Conservation (phyloP, 2,113 vertebrate genomes). For the Barbus barbus region DNA sequence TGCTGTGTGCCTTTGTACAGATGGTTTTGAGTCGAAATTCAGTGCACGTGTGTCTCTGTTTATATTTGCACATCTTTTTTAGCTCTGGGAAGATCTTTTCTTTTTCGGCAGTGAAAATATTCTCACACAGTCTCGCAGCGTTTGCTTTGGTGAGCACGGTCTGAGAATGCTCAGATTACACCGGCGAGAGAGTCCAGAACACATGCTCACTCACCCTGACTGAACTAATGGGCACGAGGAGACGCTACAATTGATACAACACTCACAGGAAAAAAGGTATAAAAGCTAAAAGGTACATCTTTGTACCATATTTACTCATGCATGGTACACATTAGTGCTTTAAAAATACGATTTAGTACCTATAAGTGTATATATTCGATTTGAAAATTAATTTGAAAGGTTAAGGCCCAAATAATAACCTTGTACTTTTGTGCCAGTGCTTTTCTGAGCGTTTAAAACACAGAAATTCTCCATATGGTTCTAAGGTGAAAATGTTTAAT, state of each 20-base stretch:
- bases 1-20: neutral
- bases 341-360: too few species aligned
- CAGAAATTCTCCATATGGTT: neutral
- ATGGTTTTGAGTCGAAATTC: slow-evolving; percentile 2
- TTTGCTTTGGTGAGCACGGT: neutral
- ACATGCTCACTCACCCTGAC: neutral
- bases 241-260: neutral
- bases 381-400: too few species aligned
- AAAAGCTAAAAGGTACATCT: too few species aligned
- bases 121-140: neutral
- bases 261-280: too few species aligned
- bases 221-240: neutral
- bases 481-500: neutral
- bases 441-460: too few species aligned
- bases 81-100: neutral
- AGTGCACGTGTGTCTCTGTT: neutral
- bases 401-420: too few species aligned
- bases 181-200: neutral
- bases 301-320: too few species aligned
- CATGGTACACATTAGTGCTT: too few species aligned
- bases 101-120: neutral
- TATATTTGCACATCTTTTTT: slow-evolving; percentile 2
- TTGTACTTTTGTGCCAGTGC: too few species aligned
- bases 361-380: too few species aligned
- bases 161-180: neutral